A percentile compares a stretch with the other conserved stretches of the same genome.
These are phyloP conservation scores for Hormaphis cornu DNA, from an alignment of 1,140 invertebrate species.

Conservation along the genomic window DNA sequence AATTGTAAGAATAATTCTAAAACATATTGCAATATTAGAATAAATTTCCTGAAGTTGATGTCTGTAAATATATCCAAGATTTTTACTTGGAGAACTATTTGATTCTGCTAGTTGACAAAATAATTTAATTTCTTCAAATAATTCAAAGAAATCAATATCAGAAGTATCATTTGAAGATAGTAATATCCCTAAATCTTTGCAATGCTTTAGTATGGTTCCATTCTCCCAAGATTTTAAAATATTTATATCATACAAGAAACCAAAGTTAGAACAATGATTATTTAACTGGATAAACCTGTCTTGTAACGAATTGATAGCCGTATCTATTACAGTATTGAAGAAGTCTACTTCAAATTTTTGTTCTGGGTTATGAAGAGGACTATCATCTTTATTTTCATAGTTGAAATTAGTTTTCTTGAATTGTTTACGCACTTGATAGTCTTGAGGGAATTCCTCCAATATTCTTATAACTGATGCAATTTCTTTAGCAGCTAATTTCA, in stretches of 20 bases:
- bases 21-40: constrained; percentile 1
- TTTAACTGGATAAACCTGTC: not conserved
- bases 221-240: not conserved
- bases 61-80: not conserved
- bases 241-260: not conserved
- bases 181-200: not conserved
- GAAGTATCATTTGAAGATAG: not conserved
- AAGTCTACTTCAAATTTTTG: not conserved
- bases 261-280: constrained; percentile 7
- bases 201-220: constrained; percentile 3
- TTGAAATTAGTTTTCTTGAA: no score
- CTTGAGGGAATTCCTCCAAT: no score
- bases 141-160: not conserved
- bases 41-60: not conserved
- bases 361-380: not conserved
- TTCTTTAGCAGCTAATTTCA: no score
- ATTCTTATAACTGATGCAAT: no score
- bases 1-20: constrained; percentile 18
- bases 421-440: no score
- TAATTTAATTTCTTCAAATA: not conserved
- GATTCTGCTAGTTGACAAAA: not conserved
- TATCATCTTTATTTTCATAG: not conserved
- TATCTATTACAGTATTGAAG: constrained; percentile 1
- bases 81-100: constrained; percentile 1
- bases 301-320: not conserved